A percentile compares a stretch with the other conserved stretches of the same genome.
These are phyloP conservation scores for Carposina sasakii DNA, from an alignment of 1,140 invertebrate genomes.

Conservation along the genomic window DNA sequence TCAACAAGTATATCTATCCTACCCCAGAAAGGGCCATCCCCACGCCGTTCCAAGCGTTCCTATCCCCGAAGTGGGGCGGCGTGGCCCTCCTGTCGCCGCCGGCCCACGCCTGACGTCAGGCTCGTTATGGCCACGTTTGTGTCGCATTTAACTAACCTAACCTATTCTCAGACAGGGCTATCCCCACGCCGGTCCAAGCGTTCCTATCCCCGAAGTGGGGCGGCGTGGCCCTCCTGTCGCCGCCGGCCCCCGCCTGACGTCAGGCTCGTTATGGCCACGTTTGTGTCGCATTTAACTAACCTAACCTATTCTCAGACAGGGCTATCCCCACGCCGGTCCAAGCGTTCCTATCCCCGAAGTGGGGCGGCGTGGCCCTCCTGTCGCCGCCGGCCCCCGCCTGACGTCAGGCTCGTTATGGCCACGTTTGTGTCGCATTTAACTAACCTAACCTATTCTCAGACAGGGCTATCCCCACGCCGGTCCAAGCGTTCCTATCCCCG, in stretches of 20 bases:
- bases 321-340: conserved; percentile 64
- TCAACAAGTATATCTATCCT: no score
- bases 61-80: conserved; percentile 95
- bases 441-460: conserved; percentile 17
- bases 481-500: conserved; percentile 88
- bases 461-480: conserved; percentile 29
- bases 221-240: conserved; percentile 84
- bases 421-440: neutral
- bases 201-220: conserved; percentile 95
- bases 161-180: conserved; percentile 26
- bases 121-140: conserved; percentile 85
- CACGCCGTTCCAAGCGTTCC: conserved; percentile 78
- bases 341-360: conserved; percentile 90
- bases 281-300: no score
- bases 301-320: conserved; percentile 26
- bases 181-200: conserved; percentile 73
- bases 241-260: no score
- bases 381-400: conserved; percentile 78
- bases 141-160: no score
- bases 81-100: conserved; percentile 83
- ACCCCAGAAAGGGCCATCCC: conserved; percentile 31
- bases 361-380: conserved; percentile 89
- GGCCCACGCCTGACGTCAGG: conserved; percentile 72
- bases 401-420: conserved; percentile 29
- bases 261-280: no score